These are phyloP conservation scores for Nemotelus pantherinus DNA, from an alignment of 2,888 invertebrate genomes.

Conservation along the genomic window DNA sequence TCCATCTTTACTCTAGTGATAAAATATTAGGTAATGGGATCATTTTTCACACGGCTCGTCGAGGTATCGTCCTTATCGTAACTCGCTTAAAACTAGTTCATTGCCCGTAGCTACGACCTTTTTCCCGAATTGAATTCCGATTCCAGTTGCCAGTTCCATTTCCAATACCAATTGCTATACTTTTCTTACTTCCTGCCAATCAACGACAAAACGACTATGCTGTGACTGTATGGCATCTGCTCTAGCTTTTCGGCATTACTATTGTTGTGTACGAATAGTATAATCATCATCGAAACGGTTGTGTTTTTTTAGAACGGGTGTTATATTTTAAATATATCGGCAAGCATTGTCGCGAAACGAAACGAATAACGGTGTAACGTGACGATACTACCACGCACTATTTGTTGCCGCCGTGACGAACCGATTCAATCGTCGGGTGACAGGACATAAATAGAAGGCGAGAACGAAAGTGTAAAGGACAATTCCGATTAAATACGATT, in stretches of 20 bases:
- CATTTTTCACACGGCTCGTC: constrained; percentile 52
- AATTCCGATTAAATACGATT: background rate
- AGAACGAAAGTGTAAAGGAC: constrained; percentile 5
- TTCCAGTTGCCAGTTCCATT: no score
- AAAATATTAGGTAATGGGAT: constrained; percentile 53
- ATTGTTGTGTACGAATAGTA: constrained; percentile 15
- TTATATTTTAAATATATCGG: constrained; percentile 33
- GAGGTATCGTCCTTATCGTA: constrained; percentile 2
- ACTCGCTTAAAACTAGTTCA: constrained; percentile 53
- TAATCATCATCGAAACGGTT: background rate
- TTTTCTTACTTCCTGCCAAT: no score
- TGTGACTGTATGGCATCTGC: background rate
- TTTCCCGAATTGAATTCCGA: constrained; percentile 25
- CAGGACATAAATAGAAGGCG: background rate
- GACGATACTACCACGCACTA: no score
- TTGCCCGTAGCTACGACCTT: constrained; percentile 55
- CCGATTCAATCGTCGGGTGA: no score
- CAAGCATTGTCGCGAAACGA: background rate
- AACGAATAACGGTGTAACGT: no score
- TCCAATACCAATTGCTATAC: no score
- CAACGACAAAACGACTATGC: no score
- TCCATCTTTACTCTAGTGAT: constrained; percentile 52
- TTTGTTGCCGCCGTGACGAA: background rate
- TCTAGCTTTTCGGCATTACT: background rate
- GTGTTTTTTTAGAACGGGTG: constrained; percentile 11